These are phyloP conservation scores for Ichneumoninae sp. DNA, from an alignment of 2,888 invertebrate genomes.

Conservation along the genomic window DNA sequence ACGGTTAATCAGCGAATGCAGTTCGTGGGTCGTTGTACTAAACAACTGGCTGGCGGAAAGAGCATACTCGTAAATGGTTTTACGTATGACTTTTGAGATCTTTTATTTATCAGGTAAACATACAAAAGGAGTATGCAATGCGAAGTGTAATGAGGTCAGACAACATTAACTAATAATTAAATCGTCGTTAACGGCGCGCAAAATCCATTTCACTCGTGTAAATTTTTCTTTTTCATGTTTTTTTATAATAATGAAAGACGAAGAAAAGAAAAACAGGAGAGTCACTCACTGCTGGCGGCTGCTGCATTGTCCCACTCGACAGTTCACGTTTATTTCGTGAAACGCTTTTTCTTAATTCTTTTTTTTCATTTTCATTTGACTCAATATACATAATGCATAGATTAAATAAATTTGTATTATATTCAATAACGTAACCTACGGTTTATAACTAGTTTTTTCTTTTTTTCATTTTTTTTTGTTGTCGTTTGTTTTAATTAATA, in stretches of 20 bases:
- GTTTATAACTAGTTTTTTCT: slow-evolving; percentile 20
- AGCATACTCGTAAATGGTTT: slow-evolving; percentile 22
- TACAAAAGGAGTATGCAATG: slow-evolving; percentile 80
- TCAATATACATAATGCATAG: slow-evolving; percentile 48
- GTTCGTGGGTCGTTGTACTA: background rate
- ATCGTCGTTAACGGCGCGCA: slow-evolving; percentile 67
- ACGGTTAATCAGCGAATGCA: slow-evolving; percentile 14
- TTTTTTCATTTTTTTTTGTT: slow-evolving; percentile 3
- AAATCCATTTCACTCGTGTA: slow-evolving; percentile 49
- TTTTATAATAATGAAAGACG: slow-evolving; percentile 33
- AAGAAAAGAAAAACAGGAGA: slow-evolving; percentile 22
- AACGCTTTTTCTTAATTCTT: slow-evolving; percentile 47
- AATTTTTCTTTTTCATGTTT: slow-evolving; percentile 43
- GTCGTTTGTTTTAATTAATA: slow-evolving; percentile 20
- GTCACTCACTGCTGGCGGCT: slow-evolving; percentile 52
- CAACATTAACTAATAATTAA: slow-evolving; percentile 74
- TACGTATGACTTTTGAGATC: slow-evolving; percentile 77
- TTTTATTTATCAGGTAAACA: slow-evolving; percentile 81
- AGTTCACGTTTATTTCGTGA: slow-evolving; percentile 53
- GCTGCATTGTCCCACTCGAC: slow-evolving; percentile 24
- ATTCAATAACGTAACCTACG: slow-evolving; percentile 33
- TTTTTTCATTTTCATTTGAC: slow-evolving; percentile 45
- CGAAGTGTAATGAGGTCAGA: slow-evolving; percentile 76
- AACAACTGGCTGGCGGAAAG: slow-evolving; percentile 1
- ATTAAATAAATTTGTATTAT: slow-evolving; percentile 40